Evolutionary conservation across 2,888 invertebrate genomes (phyloP), one percentile per base, ranked within the genome.

Genomic region (Drosophila acutilabella): DNA sequence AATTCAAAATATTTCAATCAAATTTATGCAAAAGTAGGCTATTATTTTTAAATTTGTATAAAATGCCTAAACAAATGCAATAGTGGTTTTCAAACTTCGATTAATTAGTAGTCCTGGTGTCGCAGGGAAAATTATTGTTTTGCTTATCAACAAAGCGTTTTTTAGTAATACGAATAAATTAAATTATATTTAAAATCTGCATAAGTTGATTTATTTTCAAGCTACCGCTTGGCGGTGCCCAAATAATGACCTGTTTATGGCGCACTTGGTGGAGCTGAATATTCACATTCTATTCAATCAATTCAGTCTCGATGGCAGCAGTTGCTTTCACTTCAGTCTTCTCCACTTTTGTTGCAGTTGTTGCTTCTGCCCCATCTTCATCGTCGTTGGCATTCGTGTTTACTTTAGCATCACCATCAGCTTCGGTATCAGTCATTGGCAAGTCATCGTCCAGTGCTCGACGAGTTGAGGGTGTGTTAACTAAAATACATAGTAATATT

Each of bases 131-230:
- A 30, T 36, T 20, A 76, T 23, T n/a, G 5, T 23, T 23, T 74
- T 57, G 78, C 84, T 83, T 86, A 85, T 66, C 71, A 84, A 74
- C 62, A 74, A 61, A 41, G 47, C 52, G 71, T 71, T 74, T 68
- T 70, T 70, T 66, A 50, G 50, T 72, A 74, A 51, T 75, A 30
- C 6, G 30, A 30, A 30, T 41, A 53, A 40, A 20, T 8, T 77
- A 60, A 58, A 56, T 54, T 51, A 53, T 73, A 69, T 58, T 58
- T 68, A 64, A 70, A 76, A 59, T 44, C 40, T 45, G 48, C 51
- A 64, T 62, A 64, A 69, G 42, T 73, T 78, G 77, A 40, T 64
- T 78, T 59, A 70, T 74, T 74, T 62, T 8, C 56, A 65, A 47
- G 61, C 74, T 44, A 68, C 58, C 78, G 74, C 74, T 78, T 45